These are phyloP conservation scores for Adelphocoris suturalis DNA, from an alignment of 2,888 invertebrate species.

Conservation along the genomic window DNA sequence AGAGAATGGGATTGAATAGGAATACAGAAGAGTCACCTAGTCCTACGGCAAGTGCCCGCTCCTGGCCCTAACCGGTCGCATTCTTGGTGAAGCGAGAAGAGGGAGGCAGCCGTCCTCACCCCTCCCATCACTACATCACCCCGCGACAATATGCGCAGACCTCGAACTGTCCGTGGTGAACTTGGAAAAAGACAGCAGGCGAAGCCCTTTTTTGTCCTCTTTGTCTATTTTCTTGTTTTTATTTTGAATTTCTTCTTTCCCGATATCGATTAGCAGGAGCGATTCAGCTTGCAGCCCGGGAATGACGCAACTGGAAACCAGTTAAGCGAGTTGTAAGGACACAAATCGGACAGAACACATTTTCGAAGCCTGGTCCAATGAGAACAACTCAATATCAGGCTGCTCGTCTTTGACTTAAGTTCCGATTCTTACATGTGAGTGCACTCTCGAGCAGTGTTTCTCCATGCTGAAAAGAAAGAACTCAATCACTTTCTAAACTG, in stretches of 20 bases:
- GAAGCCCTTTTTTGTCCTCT: not conserved
- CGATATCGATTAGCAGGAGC: not conserved
- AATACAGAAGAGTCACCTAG: slow-evolving; percentile 50
- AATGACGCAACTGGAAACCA: slow-evolving; percentile 18
- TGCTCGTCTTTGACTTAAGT: no score
- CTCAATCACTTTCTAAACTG: no score
- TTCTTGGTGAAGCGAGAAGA: slow-evolving; percentile 29
- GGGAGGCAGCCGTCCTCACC: slow-evolving; percentile 29
- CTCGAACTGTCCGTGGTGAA: slow-evolving; percentile 45
- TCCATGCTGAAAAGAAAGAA: no score
- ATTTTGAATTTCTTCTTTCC: not conserved
- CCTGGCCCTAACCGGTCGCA: slow-evolving; percentile 45
- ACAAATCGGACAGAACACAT: not conserved
- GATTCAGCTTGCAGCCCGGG: not conserved
- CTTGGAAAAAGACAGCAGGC: slow-evolving; percentile 37
- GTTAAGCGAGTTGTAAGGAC: not conserved
- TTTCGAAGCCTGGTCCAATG: no score
- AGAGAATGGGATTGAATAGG: not conserved
- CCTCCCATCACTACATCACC: not conserved
- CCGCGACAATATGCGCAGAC: slow-evolving; percentile 61
- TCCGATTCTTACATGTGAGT: no score
- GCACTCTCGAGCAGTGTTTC: no score
- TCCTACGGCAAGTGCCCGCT: slow-evolving; percentile 57
- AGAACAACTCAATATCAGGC: no score
- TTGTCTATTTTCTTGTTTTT: not conserved